A percentile compares a stretch with the other conserved stretches of the same genome.
Conservation (phyloP, 2,797 vertebrate species). For the Rhabdophis nuchalis region DNA sequence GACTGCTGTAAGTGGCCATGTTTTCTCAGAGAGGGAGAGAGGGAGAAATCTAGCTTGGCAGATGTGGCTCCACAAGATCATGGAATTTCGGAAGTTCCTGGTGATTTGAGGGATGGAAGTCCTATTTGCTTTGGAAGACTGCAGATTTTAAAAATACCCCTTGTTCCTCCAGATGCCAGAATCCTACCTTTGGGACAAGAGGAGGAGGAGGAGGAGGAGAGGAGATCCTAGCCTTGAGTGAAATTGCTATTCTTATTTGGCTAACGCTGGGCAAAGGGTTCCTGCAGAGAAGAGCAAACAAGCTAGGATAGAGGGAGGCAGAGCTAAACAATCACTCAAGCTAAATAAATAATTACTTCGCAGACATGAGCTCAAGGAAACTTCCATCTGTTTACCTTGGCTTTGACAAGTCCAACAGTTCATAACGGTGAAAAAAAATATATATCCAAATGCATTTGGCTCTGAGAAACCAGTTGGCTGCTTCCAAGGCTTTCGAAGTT, state of each 20-base stretch:
- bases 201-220: neutral
- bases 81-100: slow-evolving; percentile 58
- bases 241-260: neutral
- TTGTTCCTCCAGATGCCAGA: slow-evolving; percentile 16
- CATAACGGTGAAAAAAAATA: accelerated
- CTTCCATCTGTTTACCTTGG: neutral
- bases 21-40: slow-evolving; percentile 52
- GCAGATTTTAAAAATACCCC: slow-evolving; percentile 27
- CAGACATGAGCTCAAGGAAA: neutral
- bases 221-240: neutral
- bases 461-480: accelerated
- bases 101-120: slow-evolving; percentile 29
- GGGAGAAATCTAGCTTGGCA: slow-evolving; percentile 53
- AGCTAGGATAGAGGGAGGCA: neutral
- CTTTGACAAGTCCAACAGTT: accelerated
- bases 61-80: slow-evolving; percentile 48
- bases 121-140: slow-evolving; percentile 35
- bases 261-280: neutral
- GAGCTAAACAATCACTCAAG: neutral
- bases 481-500: neutral
- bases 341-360: neutral
- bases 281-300: neutral
- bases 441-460: neutral
- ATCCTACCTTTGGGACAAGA: neutral
- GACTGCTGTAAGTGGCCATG: slow-evolving; percentile 60